These are phyloP conservation scores for Mylabris phalerata DNA, from an alignment of 1,140 invertebrate genomes.

Conservation along the genomic window DNA sequence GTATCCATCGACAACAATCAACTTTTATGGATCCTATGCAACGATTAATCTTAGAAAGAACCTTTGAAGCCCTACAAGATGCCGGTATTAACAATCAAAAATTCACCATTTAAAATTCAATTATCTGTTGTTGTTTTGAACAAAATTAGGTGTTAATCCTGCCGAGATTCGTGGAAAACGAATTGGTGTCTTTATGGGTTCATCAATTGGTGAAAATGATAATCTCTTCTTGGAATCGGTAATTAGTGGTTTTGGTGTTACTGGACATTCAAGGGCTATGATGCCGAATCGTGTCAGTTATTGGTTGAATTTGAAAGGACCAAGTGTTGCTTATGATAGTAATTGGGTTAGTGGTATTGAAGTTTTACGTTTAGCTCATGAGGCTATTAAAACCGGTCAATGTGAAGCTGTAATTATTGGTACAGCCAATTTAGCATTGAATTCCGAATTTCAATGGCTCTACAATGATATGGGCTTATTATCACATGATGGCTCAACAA, in stretches of 20 bases:
- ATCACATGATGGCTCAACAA: constrained; percentile 59
- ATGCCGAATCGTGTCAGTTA: constrained; percentile 61
- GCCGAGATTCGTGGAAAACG: constrained; percentile 52
- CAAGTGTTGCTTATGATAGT: constrained; percentile 63
- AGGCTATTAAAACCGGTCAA: constrained; percentile 54
- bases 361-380: constrained; percentile 56
- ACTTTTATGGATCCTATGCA: constrained; percentile 44
- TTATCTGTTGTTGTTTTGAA: too few relatives aligned
- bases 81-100: constrained; percentile 34
- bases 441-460: constrained; percentile 56
- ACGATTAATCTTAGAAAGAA: constrained; percentile 41
- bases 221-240: constrained; percentile 40
- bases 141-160: constrained; percentile 54
- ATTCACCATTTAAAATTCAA: too few relatives aligned
- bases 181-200: constrained; percentile 63
- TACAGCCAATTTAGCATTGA: constrained; percentile 55
- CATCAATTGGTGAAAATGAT: constrained; percentile 55
- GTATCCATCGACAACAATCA: constrained; percentile 42
- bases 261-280: constrained; percentile 60
- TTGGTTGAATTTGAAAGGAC: constrained; percentile 51
- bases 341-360: constrained; percentile 65
- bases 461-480: constrained; percentile 54
- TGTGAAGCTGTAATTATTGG: constrained; percentile 66
- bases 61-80: constrained; percentile 45
- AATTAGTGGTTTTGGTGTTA: constrained; percentile 53